Conservation (phyloP, 64 coral and sea anemone species). For the Actinia tenebrosa region DNA sequence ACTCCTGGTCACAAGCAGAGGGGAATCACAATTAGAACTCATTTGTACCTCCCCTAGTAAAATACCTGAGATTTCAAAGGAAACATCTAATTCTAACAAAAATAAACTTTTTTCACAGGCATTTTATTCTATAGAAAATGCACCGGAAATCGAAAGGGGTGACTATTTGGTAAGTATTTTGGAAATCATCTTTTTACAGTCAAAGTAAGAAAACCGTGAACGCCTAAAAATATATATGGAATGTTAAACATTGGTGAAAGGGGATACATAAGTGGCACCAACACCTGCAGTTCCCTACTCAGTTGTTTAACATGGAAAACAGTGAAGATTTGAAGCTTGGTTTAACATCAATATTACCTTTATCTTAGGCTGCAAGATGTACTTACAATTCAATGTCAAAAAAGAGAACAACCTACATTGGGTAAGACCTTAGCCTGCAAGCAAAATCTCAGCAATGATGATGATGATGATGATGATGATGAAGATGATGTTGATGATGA, state of each 20-base stretch:
- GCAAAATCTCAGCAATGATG: no score
- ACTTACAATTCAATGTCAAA: conserved; percentile 81
- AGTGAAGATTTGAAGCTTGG: background rate
- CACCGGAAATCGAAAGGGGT: conserved; percentile 24
- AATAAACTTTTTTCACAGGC: conserved; percentile 31
- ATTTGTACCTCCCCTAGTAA: background rate
- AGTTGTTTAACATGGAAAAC: no score
- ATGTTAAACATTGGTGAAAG: no score
- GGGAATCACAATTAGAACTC: background rate
- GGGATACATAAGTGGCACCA: no score
- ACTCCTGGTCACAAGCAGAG: no score
- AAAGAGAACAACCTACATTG: conserved; percentile 67
- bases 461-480: no score
- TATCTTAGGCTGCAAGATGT: conserved; percentile 70
- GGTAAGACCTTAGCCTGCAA: conserved; percentile 38
- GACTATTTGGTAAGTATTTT: conserved; percentile 54
- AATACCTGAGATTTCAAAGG: background rate
- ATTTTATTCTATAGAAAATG: conserved; percentile 63
- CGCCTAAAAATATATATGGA: no score
- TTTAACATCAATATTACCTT: background rate
- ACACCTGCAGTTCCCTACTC: no score
- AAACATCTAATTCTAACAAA: background rate
- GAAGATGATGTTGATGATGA: no score
- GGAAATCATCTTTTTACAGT: background rate
- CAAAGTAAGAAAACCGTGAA: no score